phyloP scores from a whole-genome alignment of 2,888 invertebrate genomes.

The Brachyopa scutellaris region DNA sequence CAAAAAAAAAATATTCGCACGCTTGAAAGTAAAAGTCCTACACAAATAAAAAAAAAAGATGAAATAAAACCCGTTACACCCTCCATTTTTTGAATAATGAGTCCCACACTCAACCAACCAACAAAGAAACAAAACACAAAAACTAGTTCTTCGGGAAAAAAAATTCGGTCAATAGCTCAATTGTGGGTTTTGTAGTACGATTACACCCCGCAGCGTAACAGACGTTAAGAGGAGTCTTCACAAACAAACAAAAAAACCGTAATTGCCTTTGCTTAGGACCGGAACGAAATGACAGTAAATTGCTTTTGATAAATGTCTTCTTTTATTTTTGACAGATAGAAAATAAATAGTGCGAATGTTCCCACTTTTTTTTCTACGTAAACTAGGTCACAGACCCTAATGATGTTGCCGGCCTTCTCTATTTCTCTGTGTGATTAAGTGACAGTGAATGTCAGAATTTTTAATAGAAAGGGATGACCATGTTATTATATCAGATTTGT shows the following conservation, averaged over 20 bases:
- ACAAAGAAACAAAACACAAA: not conserved
- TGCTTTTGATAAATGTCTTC: constrained; percentile 19
- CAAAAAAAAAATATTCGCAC: constrained; percentile 24
- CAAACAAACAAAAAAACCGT: not conserved
- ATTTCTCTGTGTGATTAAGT: not conserved
- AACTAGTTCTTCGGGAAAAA: not conserved
- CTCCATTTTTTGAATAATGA: not conserved
- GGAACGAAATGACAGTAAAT: constrained; percentile 31
- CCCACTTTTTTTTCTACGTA: not conserved
- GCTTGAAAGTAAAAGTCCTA: constrained; percentile 43
- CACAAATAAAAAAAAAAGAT: not conserved
- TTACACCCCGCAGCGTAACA: not conserved
- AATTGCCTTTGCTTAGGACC: constrained; percentile 6
- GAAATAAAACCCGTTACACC: not conserved
- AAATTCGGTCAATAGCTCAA: constrained; percentile 33
- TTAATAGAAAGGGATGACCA: not conserved
- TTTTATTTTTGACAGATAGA: constrained; percentile 18
- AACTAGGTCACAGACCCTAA: constrained; percentile 7
- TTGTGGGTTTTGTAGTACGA: not conserved
- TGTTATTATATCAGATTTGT: not conserved
- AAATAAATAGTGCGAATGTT: not conserved
- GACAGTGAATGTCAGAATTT: not conserved
- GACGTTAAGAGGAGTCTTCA: not conserved
- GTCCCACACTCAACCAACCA: no score
- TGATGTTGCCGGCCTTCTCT: not conserved